Percentiles rank a stretch among this genome's conserved stretches.
phyloP scores from a whole-genome alignment of 2,888 invertebrate species.

The Mechanitis messenoides region DNA sequence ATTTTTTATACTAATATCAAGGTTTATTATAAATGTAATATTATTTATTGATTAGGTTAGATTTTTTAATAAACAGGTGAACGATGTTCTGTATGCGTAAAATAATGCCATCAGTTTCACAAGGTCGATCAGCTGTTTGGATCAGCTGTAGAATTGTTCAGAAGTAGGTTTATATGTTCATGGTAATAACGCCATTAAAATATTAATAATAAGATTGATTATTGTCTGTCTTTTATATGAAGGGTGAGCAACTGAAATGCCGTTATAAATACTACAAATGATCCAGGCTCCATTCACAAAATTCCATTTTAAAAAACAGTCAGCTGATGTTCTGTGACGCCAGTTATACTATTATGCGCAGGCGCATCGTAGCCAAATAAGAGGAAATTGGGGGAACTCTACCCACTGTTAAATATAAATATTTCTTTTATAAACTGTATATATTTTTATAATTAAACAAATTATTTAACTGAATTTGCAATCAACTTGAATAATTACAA shows the following conservation, averaged over 20 bases:
- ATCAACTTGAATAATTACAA: too few relatives aligned
- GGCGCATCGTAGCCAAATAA: constrained; percentile 22
- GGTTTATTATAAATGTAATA: too few relatives aligned
- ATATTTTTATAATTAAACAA: too few relatives aligned
- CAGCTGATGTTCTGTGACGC: constrained; percentile 29
- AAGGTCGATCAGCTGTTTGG: constrained; percentile 26
- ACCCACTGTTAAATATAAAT: background rate
- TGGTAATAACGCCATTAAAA: constrained; percentile 5
- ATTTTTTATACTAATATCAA: too few relatives aligned
- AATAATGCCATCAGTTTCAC: constrained; percentile 12
- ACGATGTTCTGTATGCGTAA: constrained; percentile 14
- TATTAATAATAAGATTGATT: constrained; percentile 4
- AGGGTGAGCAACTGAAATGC: constrained; percentile 15
- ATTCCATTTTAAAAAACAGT: constrained; percentile 30
- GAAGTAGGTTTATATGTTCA: background rate
- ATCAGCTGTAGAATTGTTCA: constrained; percentile 18
- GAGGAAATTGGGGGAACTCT: constrained; percentile 17
- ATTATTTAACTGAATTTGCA: too few relatives aligned
- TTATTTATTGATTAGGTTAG: too few relatives aligned
- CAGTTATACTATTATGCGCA: constrained; percentile 21
- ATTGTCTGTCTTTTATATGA: constrained; percentile 3
- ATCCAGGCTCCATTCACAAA: constrained; percentile 30
- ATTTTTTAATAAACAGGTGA: constrained; percentile 7
- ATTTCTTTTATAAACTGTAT: background rate
- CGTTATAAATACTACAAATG: constrained; percentile 23